phyloP scores from a whole-genome alignment of 2,888 invertebrate genomes.

The Brachyptera putata region DNA sequence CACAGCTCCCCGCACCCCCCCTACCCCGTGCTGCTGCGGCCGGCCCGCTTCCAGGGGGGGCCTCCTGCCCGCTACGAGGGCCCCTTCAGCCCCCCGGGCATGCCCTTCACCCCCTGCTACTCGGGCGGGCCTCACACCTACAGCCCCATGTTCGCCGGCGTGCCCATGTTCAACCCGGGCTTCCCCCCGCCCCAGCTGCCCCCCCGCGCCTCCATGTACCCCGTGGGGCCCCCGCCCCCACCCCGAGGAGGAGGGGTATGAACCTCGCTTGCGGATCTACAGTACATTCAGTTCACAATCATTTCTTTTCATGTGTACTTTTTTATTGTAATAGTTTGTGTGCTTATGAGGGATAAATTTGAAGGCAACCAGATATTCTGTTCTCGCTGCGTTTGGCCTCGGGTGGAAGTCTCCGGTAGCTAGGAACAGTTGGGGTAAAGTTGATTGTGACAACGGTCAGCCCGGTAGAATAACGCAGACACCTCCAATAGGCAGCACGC shows the following conservation, averaged over 20 bases:
- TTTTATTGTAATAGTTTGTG: too few relatives aligned
- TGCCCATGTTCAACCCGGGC: conserved; percentile 15
- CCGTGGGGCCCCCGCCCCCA: not conserved
- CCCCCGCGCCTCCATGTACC: conserved; percentile 2
- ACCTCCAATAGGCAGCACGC: too few relatives aligned
- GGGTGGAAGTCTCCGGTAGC: too few relatives aligned
- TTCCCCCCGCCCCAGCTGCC: conserved; percentile 13
- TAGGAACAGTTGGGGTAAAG: too few relatives aligned
- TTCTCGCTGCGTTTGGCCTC: too few relatives aligned
- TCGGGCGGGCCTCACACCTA: not conserved
- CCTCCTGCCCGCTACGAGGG: not conserved
- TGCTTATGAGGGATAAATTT: too few relatives aligned
- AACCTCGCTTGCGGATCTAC: too few relatives aligned
- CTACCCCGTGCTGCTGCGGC: conserved; percentile 3
- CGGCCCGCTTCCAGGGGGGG: not conserved
- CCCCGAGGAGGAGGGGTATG: conserved; percentile 15
- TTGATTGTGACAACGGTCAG: too few relatives aligned
- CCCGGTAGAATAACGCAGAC: too few relatives aligned
- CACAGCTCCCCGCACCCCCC: not conserved
- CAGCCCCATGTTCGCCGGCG: conserved; percentile 8
- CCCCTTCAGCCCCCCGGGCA: not conserved
- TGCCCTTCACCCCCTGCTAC: not conserved
- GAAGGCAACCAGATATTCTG: too few relatives aligned
- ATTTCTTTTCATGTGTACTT: too few relatives aligned
- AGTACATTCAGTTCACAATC: too few relatives aligned